Conservation (phyloP, 2,113 vertebrate species). For the Uria aalge region DNA sequence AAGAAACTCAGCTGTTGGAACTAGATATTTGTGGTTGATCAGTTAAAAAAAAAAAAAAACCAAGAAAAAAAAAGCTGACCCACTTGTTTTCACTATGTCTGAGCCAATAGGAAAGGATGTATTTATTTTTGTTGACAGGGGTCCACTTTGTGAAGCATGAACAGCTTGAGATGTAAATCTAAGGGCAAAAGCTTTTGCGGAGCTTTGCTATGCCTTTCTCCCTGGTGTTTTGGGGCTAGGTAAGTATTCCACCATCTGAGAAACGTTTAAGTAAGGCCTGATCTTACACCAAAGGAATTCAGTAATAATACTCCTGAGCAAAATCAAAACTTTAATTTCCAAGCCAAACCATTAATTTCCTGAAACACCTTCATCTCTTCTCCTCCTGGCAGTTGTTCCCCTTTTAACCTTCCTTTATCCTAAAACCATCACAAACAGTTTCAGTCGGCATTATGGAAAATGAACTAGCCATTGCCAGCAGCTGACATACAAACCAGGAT, state of each 20-base stretch:
- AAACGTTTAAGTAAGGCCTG: neutral
- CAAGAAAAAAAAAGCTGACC: neutral
- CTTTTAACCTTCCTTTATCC: neutral
- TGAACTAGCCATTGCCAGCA: neutral
- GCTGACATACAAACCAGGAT: neutral
- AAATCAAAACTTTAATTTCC: constrained; percentile 30
- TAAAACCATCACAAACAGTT: neutral
- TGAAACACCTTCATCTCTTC: constrained; percentile 2
- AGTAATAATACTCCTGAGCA: constrained; percentile 29
- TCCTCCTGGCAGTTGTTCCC: neutral
- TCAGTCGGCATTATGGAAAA: neutral
- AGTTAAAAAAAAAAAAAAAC: neutral
- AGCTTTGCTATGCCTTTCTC: neutral
- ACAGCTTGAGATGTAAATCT: neutral
- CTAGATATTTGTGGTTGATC: neutral
- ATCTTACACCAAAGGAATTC: constrained; percentile 18
- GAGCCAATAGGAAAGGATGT: neutral
- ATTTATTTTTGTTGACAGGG: neutral
- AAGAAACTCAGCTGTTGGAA: neutral
- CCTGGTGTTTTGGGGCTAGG: neutral
- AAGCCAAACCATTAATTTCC: constrained; percentile 15
- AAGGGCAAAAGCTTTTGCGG: neutral
- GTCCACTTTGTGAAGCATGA: neutral
- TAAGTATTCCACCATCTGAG: neutral
- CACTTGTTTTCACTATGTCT: neutral